Evolutionary conservation across 1,140 invertebrate species (phyloP).

Genomic region (Saccostrea echinata): DNA sequence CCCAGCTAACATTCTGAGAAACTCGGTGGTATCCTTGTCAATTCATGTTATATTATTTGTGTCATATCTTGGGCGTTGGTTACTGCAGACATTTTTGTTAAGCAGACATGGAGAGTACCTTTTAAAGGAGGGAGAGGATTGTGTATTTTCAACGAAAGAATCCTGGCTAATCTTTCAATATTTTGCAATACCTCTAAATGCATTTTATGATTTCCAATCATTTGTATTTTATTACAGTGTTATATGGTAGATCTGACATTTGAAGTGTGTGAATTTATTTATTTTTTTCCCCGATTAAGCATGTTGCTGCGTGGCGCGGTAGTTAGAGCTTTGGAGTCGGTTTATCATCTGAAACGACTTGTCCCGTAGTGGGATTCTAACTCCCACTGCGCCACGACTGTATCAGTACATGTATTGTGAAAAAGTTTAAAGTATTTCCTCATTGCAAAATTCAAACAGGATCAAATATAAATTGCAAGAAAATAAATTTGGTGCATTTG

Average conservation of each 20-base stretch:
- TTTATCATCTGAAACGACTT: no score
- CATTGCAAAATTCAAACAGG: no score
- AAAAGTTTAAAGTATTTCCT: no score
- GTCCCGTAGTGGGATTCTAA: no score
- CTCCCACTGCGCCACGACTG: no score
- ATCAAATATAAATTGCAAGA: no score
- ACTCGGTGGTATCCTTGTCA: not conserved
- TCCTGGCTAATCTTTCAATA: not conserved
- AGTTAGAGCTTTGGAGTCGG: no score
- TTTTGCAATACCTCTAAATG: not conserved
- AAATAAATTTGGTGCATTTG: no score
- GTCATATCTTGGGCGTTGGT: not conserved
- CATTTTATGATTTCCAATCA: slow-evolving; percentile 25
- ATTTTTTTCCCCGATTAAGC: not conserved
- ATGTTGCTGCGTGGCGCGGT: not conserved
- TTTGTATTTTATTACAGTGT: slow-evolving; percentile 15
- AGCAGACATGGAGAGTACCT: not conserved
- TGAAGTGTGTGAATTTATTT: not conserved
- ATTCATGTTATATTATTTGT: not conserved
- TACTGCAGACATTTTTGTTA: not conserved
- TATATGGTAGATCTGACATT: not conserved
- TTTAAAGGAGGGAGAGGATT: not conserved
- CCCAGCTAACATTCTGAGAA: not conserved
- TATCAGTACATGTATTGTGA: no score
- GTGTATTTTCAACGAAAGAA: not conserved